Conservation (phyloP, 2,888 invertebrate species). For the Apodemia hepburni region DNA sequence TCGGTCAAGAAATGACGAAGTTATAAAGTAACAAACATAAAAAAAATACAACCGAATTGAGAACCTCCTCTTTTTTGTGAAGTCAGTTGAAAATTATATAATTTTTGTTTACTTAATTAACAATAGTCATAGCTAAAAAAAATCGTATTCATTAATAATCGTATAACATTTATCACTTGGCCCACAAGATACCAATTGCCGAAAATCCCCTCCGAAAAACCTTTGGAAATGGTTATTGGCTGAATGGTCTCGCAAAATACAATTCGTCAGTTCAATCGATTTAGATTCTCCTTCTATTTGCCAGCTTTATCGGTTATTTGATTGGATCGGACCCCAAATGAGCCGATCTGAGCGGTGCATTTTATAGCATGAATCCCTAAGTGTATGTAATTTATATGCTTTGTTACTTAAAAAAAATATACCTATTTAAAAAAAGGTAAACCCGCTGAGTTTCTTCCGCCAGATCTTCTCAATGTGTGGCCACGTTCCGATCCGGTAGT, state of each 20-base stretch:
- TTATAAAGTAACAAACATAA: too few species aligned
- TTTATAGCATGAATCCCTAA: constrained; percentile 3
- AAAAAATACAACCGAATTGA: too few species aligned
- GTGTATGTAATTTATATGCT: not conserved
- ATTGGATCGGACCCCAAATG: constrained; percentile 37
- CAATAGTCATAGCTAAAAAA: not conserved
- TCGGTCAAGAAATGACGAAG: too few species aligned
- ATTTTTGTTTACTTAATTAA: too few species aligned
- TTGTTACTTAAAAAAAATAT: too few species aligned
- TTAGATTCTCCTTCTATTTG: constrained; percentile 51
- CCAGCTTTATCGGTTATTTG: constrained; percentile 43
- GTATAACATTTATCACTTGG: not conserved
- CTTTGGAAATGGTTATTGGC: constrained; percentile 10
- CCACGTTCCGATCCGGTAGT: too few species aligned
- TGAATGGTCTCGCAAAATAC: constrained; percentile 7
- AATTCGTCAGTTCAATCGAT: constrained; percentile 45
- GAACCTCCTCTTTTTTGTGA: too few species aligned
- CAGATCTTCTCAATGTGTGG: too few species aligned
- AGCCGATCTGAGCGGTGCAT: constrained; percentile 11
- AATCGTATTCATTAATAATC: not conserved
- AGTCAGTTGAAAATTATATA: too few species aligned
- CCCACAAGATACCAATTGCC: not conserved
- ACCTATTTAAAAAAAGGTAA: too few species aligned
- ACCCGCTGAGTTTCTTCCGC: too few species aligned
- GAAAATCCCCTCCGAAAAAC: not conserved